These are phyloP conservation scores for Chloromyia formosa DNA, from an alignment of 2,888 invertebrate species.

Conservation along the genomic window DNA sequence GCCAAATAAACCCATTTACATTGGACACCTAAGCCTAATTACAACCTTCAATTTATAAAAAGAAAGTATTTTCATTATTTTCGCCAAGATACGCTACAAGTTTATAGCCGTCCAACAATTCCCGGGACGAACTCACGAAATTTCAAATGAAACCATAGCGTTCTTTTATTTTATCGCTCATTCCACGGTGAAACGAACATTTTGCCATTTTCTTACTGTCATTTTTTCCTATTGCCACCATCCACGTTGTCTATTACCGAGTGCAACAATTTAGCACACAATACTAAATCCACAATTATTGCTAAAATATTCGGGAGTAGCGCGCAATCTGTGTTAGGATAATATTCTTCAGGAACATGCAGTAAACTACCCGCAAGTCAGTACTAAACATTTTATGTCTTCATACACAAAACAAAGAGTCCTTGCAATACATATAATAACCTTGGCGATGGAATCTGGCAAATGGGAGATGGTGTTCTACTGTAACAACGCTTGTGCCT, in stretches of 20 bases:
- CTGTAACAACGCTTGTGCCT: not conserved
- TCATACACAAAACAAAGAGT: slow-evolving; percentile 29
- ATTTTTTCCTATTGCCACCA: slow-evolving; percentile 3
- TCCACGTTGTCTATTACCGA: slow-evolving; percentile 4
- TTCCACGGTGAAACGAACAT: not conserved
- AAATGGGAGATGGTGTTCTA: not conserved
- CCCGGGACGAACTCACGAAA: too few species aligned
- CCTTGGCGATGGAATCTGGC: not conserved
- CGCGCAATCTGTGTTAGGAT: slow-evolving; percentile 40
- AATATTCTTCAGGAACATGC: slow-evolving; percentile 37
- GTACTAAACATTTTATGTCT: slow-evolving; percentile 43
- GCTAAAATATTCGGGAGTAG: slow-evolving; percentile 33
- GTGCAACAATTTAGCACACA: slow-evolving; percentile 41
- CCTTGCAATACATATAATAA: slow-evolving; percentile 26
- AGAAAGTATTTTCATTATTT: too few species aligned
- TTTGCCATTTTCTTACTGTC: slow-evolving; percentile 7
- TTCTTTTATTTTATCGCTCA: too few species aligned
- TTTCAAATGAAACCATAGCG: too few species aligned
- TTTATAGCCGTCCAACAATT: too few species aligned
- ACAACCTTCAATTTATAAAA: too few species aligned
- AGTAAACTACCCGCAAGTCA: slow-evolving; percentile 41
- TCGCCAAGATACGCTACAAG: too few species aligned
- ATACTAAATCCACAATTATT: slow-evolving; percentile 36
- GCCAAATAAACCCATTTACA: too few species aligned
- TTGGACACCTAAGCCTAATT: too few species aligned